Evolutionary conservation across 2,113 vertebrate genomes (phyloP).

Genomic region (Nannospalax galili): DNA sequence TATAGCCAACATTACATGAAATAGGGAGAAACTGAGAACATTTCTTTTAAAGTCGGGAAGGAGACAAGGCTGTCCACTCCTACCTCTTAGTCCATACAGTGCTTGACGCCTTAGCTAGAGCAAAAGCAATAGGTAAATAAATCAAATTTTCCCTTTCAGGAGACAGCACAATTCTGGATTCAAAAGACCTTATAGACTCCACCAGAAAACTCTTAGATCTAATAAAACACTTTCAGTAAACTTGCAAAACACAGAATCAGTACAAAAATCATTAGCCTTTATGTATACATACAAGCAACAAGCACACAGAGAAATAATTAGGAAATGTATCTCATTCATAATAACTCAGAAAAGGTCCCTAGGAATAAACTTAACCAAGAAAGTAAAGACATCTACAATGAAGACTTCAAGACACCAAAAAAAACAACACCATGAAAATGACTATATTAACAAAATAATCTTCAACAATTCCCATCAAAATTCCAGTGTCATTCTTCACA

Average conservation of each 20-base stretch:
- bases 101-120: not conserved
- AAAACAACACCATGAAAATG: not conserved
- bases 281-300: not conserved
- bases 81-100: not conserved
- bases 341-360: not conserved
- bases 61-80: not conserved
- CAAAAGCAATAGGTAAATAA: not conserved
- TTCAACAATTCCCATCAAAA: not conserved
- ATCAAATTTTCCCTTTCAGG: not conserved
- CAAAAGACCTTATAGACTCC: not conserved
- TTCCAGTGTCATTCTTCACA: not conserved
- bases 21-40: not conserved
- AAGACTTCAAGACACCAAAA: not conserved
- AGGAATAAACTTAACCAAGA: not conserved
- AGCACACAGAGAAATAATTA: too few species aligned
- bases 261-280: not conserved
- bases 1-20: not conserved
- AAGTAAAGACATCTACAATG: not conserved
- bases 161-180: not conserved
- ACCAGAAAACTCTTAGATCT: not conserved
- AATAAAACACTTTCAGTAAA: not conserved
- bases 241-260: not conserved
- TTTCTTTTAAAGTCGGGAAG: not conserved
- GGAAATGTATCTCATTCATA: not conserved
- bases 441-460: not conserved